A percentile compares a stretch with the other conserved stretches of the same genome.
Conservation (phyloP, 2,888 invertebrate species). For the Cheilosia vulpina region DNA sequence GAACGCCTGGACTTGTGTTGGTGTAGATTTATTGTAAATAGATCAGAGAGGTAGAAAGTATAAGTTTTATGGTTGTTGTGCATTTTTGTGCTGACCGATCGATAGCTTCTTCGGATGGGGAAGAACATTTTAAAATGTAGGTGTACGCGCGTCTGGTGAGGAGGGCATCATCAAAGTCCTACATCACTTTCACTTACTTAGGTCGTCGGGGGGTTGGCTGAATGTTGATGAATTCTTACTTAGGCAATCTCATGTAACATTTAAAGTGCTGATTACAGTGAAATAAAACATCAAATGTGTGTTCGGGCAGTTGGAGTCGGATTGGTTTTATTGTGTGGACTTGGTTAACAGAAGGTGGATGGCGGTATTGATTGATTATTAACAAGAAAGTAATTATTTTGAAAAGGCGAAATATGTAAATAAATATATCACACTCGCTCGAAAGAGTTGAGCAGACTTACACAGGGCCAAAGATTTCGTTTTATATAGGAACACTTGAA, state of each 20-base stretch:
- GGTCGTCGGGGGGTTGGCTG: neutral
- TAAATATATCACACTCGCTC: no score
- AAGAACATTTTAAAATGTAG: slow-evolving; percentile 29
- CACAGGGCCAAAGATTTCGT: no score
- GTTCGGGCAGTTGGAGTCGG: slow-evolving; percentile 12
- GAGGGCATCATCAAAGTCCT: slow-evolving; percentile 46
- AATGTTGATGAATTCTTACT: slow-evolving; percentile 62
- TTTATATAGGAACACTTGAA: no score
- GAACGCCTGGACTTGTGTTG: slow-evolving; percentile 50
- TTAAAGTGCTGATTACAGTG: slow-evolving; percentile 66
- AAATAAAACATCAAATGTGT: slow-evolving; percentile 34
- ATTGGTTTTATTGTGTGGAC: slow-evolving; percentile 11
- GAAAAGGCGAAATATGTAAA: no score
- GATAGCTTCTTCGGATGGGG: slow-evolving; percentile 61
- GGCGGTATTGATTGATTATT: slow-evolving; percentile 6
- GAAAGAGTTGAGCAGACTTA: no score
- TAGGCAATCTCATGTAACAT: slow-evolving; percentile 51
- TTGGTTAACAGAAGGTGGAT: slow-evolving; percentile 2
- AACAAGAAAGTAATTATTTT: neutral
- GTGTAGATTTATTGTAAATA: slow-evolving; percentile 74
- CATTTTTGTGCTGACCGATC: slow-evolving; percentile 74
- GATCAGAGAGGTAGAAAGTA: slow-evolving; percentile 59
- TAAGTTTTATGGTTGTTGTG: slow-evolving; percentile 67
- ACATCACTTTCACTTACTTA: slow-evolving; percentile 69
- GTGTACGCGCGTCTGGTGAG: neutral